These are phyloP conservation scores for Apantesis nais DNA, from an alignment of 2,888 invertebrate genomes.

Conservation along the genomic window DNA sequence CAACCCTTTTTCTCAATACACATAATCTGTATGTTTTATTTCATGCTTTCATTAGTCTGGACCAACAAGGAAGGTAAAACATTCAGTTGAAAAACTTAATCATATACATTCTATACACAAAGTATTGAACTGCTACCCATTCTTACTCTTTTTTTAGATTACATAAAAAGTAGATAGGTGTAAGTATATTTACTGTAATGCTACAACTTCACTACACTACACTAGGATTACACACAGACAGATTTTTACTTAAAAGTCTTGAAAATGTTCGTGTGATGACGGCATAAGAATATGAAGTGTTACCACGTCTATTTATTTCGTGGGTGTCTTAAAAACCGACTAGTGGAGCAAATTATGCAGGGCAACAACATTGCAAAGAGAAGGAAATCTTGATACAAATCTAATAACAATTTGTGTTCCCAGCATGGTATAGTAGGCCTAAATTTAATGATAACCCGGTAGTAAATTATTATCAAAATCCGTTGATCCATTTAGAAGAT, in stretches of 20 bases:
- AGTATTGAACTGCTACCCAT: not conserved
- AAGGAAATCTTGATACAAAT: no score
- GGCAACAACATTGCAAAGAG: no score
- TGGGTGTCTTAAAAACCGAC: no score
- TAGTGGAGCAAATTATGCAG: no score
- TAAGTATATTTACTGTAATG: no score
- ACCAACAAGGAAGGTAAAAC: conserved; percentile 43
- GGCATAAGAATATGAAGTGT: no score
- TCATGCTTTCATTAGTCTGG: conserved; percentile 56
- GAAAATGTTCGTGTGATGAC: no score
- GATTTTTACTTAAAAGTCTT: not conserved
- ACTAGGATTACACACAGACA: not conserved
- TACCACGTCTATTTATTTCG: no score
- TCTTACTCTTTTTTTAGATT: not conserved
- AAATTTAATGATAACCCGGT: no score
- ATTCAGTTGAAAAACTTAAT: not conserved
- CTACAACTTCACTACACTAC: not conserved
- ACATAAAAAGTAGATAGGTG: not conserved
- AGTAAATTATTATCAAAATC: no score
- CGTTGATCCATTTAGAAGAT: no score
- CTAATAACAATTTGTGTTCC: no score
- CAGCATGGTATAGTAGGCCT: not conserved
- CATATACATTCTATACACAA: not conserved
- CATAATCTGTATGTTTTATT: conserved; percentile 28
- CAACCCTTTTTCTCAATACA: not conserved